Base-by-base conservation (phyloP, 2,888 invertebrate genomes). In the Sarcophaga subvicina region DNA sequence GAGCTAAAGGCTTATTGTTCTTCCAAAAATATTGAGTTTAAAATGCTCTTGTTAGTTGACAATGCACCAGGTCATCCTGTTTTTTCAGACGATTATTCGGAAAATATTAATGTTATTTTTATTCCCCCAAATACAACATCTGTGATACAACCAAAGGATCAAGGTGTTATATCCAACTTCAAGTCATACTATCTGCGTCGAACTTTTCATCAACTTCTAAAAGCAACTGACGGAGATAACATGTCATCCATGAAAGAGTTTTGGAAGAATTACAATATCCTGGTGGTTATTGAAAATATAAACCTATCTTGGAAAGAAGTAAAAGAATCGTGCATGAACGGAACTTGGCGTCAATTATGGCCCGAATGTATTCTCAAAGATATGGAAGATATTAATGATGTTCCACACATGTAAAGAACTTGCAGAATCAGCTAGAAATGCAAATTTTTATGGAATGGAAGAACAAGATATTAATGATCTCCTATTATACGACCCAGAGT, bases 181-280 rank as follows among this genome's bases (percentile, higher is more conserved):
- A 78, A 78, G 69, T 60, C 64, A 59, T 67, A 77, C 54, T 77
- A 77, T 54, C 37, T 77, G 63, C 69, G 47, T 22, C 49, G 20
- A 75, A 47, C 73, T 73, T 80, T 80, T 49, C 80, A 71, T 47
- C 63, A 80, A 70, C 60, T 70, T 79, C 37, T 71, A 71, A 49
- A 79, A 45, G 63, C 79, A 79, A 79, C 64, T 25, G 62, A 45
- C 25, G 17, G n/a, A 73, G 45, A 47, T 73, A 45, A 63, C 54
- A 12, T 63, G 47, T 47, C 45, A 11, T 63, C 63, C 27, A 73
- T 73, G 73, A 73, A 63, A 22, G 22, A 73, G 62, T 73, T 73
- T 27, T 73, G 63, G 45, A 66, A 71, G 62, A 27, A 4, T 27
- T 27, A 27, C 27, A 27, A 27, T 27, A 27, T 27, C 4, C 4